phyloP scores from a whole-genome alignment of 1,140 invertebrate genomes.

The Trachymyrmex septentrionalis region DNA sequence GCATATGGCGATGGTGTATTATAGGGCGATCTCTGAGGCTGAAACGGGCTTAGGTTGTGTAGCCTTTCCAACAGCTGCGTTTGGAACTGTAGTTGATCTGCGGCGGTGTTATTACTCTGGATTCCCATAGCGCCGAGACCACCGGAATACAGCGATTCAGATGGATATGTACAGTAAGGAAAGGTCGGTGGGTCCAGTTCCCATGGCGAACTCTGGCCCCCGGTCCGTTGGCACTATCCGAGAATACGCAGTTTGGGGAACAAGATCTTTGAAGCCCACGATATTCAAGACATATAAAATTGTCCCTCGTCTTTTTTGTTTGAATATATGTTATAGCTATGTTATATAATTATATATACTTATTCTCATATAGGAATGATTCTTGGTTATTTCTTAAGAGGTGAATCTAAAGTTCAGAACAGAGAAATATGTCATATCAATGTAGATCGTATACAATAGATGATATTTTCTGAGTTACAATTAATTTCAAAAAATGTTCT shows the following conservation, averaged over 20 bases:
- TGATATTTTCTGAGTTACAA: not conserved
- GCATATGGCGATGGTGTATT: slow-evolving; percentile 81
- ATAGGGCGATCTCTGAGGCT: slow-evolving; percentile 82
- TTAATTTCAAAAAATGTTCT: not conserved
- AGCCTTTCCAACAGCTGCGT: slow-evolving; percentile 88
- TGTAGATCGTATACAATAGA: not conserved
- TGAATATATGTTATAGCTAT: not conserved
- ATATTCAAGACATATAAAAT: not conserved
- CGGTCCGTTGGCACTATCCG: slow-evolving; percentile 72
- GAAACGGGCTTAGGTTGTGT: slow-evolving; percentile 86
- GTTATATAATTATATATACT: slow-evolving; percentile 1
- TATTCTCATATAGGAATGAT: not conserved
- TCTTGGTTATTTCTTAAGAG: slow-evolving; percentile 4
- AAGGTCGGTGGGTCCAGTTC: slow-evolving; percentile 81
- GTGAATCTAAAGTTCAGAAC: not conserved
- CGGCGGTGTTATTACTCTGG: slow-evolving; percentile 72
- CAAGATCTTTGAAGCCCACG: slow-evolving; percentile 30
- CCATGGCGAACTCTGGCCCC: slow-evolving; percentile 83
- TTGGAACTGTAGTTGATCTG: slow-evolving; percentile 86
- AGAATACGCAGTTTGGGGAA: slow-evolving; percentile 41
- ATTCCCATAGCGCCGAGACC: slow-evolving; percentile 74
- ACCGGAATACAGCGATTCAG: slow-evolving; percentile 79
- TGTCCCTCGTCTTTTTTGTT: not conserved
- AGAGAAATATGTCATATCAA: not conserved
- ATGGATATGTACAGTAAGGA: slow-evolving; percentile 79